Evolutionary conservation across 2,113 vertebrate species (phyloP).

Genomic region (Sylvietta virens): DNA sequence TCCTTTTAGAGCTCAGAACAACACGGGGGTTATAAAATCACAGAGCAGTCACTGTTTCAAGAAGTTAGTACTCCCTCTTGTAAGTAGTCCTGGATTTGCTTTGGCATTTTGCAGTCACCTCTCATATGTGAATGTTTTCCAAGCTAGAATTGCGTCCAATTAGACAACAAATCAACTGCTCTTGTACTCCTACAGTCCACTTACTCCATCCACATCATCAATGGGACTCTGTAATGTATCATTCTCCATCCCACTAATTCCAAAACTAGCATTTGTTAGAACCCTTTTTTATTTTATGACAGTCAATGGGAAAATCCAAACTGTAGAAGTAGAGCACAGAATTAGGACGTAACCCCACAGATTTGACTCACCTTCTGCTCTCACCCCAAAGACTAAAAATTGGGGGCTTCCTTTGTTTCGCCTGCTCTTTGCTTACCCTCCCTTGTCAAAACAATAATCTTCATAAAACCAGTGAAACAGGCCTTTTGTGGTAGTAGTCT

Average conservation of each 20-base stretch:
- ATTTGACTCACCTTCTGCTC: neutral
- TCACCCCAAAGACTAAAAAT: neutral
- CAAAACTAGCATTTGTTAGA: neutral
- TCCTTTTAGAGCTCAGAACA: neutral
- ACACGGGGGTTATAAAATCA: neutral
- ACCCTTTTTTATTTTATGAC: neutral
- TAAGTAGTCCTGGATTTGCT: neutral
- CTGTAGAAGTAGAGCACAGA: neutral
- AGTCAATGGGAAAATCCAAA: neutral
- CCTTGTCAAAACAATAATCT: neutral
- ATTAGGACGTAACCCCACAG: neutral
- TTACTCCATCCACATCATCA: accelerated
- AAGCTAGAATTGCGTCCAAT: neutral
- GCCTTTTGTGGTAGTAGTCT: neutral
- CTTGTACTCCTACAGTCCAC: neutral
- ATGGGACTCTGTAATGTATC: neutral
- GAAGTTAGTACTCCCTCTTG: neutral
- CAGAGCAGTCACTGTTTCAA: neutral
- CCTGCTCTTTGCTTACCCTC: neutral
- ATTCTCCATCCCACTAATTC: neutral
- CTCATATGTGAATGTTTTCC: neutral
- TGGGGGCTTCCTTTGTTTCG: neutral
- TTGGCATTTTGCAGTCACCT: neutral
- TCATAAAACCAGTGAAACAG: neutral
- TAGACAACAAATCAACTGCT: neutral